These are phyloP conservation scores for Dunckerocampus dactyliophorus DNA, from an alignment of 2,113 vertebrate species.

Conservation along the genomic window DNA sequence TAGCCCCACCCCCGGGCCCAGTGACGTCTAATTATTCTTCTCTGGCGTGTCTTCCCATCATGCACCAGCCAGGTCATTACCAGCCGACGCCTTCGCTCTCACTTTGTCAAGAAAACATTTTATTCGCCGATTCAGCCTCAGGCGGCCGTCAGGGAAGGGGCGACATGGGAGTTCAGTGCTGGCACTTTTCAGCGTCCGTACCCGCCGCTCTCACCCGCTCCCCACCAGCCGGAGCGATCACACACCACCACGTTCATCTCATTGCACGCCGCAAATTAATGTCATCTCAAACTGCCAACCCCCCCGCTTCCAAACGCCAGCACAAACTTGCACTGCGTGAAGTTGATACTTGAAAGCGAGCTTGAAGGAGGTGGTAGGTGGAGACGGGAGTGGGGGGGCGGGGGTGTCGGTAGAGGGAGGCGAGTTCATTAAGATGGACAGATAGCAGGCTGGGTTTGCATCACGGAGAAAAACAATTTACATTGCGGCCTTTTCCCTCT, in stretches of 20 bases:
- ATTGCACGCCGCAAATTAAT: not conserved
- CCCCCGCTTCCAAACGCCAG: too few relatives aligned
- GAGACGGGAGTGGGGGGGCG: not conserved
- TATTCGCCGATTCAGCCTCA: not conserved
- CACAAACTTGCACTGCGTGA: not conserved
- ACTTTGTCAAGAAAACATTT: not conserved
- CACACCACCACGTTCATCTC: too few relatives aligned
- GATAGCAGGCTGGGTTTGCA: slow-evolving; percentile 33
- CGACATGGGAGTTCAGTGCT: too few relatives aligned
- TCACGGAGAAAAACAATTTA: slow-evolving; percentile 56
- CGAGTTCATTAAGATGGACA: slow-evolving; percentile 42
- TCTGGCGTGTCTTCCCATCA: not conserved
- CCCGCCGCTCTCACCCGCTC: too few relatives aligned
- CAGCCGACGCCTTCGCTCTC: too few relatives aligned
- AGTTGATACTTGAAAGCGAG: not conserved
- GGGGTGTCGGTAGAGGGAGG: slow-evolving; percentile 6
- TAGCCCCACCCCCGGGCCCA: not conserved
- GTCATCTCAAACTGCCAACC: slow-evolving; percentile 2
- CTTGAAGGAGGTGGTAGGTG: not conserved
- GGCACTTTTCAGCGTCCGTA: not conserved
- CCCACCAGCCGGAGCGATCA: not conserved
- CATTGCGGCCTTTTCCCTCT: slow-evolving; percentile 45
- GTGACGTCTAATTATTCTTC: not conserved
- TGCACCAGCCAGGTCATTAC: not conserved
- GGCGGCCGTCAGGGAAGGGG: too few relatives aligned